A percentile compares a stretch with the other conserved stretches of the same genome.
phyloP scores from a whole-genome alignment of 2,797 vertebrate genomes.

The Neosalanx taihuensis region DNA sequence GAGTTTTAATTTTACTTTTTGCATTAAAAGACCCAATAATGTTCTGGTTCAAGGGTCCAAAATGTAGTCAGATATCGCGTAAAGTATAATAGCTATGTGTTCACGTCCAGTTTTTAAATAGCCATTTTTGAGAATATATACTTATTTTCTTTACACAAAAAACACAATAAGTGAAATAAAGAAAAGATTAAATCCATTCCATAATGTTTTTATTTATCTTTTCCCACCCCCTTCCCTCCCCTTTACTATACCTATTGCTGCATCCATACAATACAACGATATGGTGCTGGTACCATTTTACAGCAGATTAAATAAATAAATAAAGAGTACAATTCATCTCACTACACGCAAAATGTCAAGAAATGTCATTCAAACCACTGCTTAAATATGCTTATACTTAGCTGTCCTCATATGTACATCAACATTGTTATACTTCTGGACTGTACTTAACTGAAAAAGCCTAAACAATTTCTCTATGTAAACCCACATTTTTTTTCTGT shows the following conservation, averaged over 20 bases:
- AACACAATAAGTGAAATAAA: constrained; percentile 25
- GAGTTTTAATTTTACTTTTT: too few relatives aligned
- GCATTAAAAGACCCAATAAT: too few relatives aligned
- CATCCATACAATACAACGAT: constrained; percentile 70
- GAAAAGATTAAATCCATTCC: constrained; percentile 69
- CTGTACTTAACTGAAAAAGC: constrained; percentile 65
- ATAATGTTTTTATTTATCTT: constrained; percentile 69
- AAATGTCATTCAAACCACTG: constrained; percentile 66
- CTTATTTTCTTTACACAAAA: too few relatives aligned
- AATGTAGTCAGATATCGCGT: too few relatives aligned
- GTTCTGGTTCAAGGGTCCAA: too few relatives aligned
- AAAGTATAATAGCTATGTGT: too few relatives aligned
- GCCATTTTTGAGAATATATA: too few relatives aligned
- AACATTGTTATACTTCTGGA: constrained; percentile 69
- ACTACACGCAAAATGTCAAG: constrained; percentile 66
- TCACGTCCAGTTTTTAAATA: too few relatives aligned
- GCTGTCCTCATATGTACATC: constrained; percentile 74
- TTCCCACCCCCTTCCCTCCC: constrained; percentile 46
- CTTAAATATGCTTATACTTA: constrained; percentile 75
- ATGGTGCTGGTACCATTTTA: constrained; percentile 72
- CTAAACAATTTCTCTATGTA: constrained; percentile 59
- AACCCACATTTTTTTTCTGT: constrained; percentile 31
- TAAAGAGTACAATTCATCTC: constrained; percentile 74
- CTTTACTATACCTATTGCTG: constrained; percentile 56
- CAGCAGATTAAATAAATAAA: constrained; percentile 74